These are phyloP conservation scores for Lagorchestes hirsutus DNA, from an alignment of 2,797 vertebrate genomes.

Conservation along the genomic window DNA sequence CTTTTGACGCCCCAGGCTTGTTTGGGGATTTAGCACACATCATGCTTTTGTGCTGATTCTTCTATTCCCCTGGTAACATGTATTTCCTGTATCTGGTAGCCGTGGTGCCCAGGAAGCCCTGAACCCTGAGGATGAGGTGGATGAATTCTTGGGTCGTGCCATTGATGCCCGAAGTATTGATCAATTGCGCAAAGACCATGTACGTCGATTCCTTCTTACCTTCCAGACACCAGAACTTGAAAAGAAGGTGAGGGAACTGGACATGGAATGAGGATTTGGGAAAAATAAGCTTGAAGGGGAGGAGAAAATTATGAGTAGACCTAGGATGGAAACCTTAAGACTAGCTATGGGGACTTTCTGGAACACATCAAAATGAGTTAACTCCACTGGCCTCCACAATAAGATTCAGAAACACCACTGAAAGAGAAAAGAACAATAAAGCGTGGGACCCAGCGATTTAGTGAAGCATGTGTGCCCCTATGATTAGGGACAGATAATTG, in stretches of 20 bases:
- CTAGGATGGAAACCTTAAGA: background rate
- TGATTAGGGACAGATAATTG: background rate
- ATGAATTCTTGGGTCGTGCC: constrained; percentile 95
- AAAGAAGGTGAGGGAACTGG: constrained; percentile 90
- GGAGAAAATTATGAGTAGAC: background rate
- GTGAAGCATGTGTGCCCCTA: background rate
- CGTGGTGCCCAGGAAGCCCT: constrained; percentile 94
- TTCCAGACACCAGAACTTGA: constrained; percentile 96
- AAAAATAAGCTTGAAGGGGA: background rate
- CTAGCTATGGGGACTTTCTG: background rate
- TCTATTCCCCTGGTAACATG: background rate
- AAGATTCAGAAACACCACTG: background rate
- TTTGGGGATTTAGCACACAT: accelerated
- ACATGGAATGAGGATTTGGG: background rate
- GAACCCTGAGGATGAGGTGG: constrained; percentile 96
- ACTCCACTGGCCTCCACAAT: background rate
- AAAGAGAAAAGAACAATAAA: background rate
- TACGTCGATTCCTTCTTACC: constrained; percentile 96
- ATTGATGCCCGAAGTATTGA: constrained; percentile 97
- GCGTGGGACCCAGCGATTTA: background rate
- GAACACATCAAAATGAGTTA: background rate
- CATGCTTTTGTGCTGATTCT: accelerated
- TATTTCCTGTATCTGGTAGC: constrained; percentile 81
- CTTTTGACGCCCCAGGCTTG: background rate
- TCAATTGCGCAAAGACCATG: constrained; percentile 96